Base-by-base conservation (phyloP, 2,113 vertebrate species). In the Misgurnus anguillicaudatus region DNA sequence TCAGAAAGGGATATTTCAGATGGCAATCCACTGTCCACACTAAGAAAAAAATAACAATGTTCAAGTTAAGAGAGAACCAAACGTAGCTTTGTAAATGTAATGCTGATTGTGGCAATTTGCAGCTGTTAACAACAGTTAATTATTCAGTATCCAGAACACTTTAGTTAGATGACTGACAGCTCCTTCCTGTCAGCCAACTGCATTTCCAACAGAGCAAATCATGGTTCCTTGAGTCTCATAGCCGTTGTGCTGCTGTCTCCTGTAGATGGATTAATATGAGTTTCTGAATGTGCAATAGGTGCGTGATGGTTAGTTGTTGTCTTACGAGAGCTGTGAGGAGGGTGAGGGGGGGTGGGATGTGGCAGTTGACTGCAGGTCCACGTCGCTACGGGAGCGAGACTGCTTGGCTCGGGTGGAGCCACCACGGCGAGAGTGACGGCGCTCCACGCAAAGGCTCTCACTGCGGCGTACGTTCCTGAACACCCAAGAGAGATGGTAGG, bases 311-410 rank as follows among this genome's bases (percentile, higher is more conserved):
- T 48, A 55, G 24, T 60, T 5, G 51, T 62, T 71, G 41, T 10
- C 31, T 94, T 93, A 93, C 92, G 81, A 86, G 87, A 79, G 86
- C 74, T 87, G 88, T 85, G 89, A 89, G 70, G 80, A 86, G 88
- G 92, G 86, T 55, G 87, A 87, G 86, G 79, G 38, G 83, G 89
- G 79, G 73, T 88, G 89, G 51, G 87, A 85, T 55, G 78, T 80
- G 81, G 86, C 64, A 38, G 93, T 77, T 77, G 94, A 90, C 91
- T 93, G 94, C 83, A 95, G 94, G 90, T 96, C 96, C 92, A 97
- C 95, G 55, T 97, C 95, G n/a, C 96, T 97, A 89, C 95, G 93
- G 87, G 96, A 97, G 75, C 96, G 94, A 5, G 91, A 94, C 92
- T 95, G 93, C 90, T 95, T 95, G 89, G 88, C 93, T 86, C 95